phyloP scores from a whole-genome alignment of 1,140 invertebrate genomes.

The Lepidotrigona ventralis region DNA sequence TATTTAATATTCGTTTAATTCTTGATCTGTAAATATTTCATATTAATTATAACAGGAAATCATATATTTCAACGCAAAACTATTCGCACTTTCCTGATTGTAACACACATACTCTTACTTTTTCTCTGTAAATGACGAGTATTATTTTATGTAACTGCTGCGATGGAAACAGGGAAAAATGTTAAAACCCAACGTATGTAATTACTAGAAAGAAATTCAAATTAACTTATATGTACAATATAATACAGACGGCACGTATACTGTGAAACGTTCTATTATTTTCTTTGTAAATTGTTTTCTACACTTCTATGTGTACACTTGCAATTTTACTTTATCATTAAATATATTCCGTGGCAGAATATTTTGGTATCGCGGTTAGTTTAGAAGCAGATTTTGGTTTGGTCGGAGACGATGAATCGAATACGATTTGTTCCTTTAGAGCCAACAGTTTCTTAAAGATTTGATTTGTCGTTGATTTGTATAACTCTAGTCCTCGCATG shows the following conservation, averaged over 20 bases:
- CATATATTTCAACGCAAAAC: conserved; percentile 6
- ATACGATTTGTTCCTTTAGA: conserved; percentile 72
- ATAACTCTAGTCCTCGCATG: conserved; percentile 71
- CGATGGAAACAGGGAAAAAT: neutral
- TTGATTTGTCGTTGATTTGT: conserved; percentile 73
- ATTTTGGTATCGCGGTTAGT: conserved; percentile 73
- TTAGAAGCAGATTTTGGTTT: conserved; percentile 72
- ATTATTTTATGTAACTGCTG: conserved; percentile 42
- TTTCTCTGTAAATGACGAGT: conserved; percentile 25
- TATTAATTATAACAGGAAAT: conserved; percentile 31
- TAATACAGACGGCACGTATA: conserved; percentile 43
- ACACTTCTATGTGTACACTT: neutral
- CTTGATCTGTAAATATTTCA: conserved; percentile 45
- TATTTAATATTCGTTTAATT: conserved; percentile 31
- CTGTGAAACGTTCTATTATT: conserved; percentile 8
- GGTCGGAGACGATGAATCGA: conserved; percentile 59
- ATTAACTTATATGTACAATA: conserved; percentile 53
- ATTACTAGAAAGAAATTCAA: conserved; percentile 39
- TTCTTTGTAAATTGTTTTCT: neutral
- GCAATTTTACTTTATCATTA: conserved; percentile 48
- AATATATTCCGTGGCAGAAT: conserved; percentile 73
- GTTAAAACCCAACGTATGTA: conserved; percentile 30
- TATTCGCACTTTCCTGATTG: conserved; percentile 7
- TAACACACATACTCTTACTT: neutral
- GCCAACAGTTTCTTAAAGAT: conserved; percentile 71